Conservation (phyloP, 1,140 invertebrate species). For the Caenorhabditis latens region DNA sequence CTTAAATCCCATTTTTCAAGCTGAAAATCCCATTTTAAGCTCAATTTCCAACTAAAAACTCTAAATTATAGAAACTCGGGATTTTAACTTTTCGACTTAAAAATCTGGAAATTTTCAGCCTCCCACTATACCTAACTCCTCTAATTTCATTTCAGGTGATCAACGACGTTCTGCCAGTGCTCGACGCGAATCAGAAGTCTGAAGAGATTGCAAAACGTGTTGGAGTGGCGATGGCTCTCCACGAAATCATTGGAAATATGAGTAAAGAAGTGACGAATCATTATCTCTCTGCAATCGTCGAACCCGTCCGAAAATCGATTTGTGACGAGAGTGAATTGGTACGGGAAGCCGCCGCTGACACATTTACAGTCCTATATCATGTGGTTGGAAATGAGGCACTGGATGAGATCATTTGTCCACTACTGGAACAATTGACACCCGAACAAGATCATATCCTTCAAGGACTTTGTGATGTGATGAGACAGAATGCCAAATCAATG, state of each 20-base stretch:
- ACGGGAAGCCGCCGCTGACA: slow-evolving; percentile 91
- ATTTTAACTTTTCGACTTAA: no score
- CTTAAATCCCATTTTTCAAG: no score
- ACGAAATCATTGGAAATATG: slow-evolving; percentile 93
- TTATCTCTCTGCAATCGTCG: slow-evolving; percentile 57
- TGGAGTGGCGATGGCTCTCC: slow-evolving; percentile 96
- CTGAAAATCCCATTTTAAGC: no score
- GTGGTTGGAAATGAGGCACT: slow-evolving; percentile 91
- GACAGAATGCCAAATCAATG: slow-evolving; percentile 57
- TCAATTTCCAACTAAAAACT: no score
- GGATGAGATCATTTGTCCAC: slow-evolving; percentile 94
- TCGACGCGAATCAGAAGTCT: slow-evolving; percentile 92
- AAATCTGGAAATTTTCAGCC: no score
- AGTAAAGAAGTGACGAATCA: slow-evolving; percentile 61
- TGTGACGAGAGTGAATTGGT: slow-evolving; percentile 94
- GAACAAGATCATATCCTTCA: slow-evolving; percentile 57
- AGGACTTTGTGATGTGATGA: slow-evolving; percentile 60
- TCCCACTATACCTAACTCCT: no score
- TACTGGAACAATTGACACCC: slow-evolving; percentile 86
- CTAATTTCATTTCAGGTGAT: not conserved
- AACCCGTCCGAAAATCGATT: slow-evolving; percentile 80
- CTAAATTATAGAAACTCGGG: no score
- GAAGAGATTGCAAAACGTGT: slow-evolving; percentile 90
- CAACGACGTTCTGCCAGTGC: slow-evolving; percentile 85
- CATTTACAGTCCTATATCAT: slow-evolving; percentile 83